Base-by-base conservation (phyloP, 2,113 vertebrate species). In the Phrynocephalus versicolor region DNA sequence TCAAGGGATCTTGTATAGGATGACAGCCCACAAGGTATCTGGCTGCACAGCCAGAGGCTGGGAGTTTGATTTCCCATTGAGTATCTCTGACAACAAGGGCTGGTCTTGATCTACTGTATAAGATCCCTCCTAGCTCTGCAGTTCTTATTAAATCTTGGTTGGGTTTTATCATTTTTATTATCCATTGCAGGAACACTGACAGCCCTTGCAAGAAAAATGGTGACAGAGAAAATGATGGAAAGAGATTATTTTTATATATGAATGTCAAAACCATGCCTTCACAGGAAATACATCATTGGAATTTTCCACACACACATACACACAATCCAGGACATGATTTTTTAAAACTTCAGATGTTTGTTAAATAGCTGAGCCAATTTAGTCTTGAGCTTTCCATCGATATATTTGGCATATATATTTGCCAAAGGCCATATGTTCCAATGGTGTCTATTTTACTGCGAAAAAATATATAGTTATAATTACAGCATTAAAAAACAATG, bases 401-500 rank as follows among this genome's bases (percentile, higher is more conserved):
- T 81, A 77, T 88, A 88, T 81, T 92, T 91, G 92, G 93, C 92
- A 64, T 88, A 87, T 83, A 55, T 41, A 90, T 90, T 89, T 93
- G 93, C 94, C 93, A 95, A 94, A 91, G 84, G 91, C 89, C 94
- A 92, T 88, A 93, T 80, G 83, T 91, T 88, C 88, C 93, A 85
- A 88, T 90, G 90, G 88, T 93, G 86, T 82, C 89, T 89, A 86
- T 92, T 89, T 90, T 90, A 87, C 82, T 93, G 90, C n/a, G n/a
- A 92, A 81, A 92, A 92, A 91, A 79, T 90, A 33, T 83, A 64
- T 23, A 64, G 30, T 41, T 75, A 64, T 72, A 88, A 78, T 89
- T 87, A 85, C 85, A 94, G 73, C 91, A 89, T 89, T 91, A 91
- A 51, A 94, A 93, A 93, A 94, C 92, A 95, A 94, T 95, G 91